Evolutionary conservation across 2,888 invertebrate genomes (phyloP).

Genomic region (Drosophila nr. perissopoda): DNA sequence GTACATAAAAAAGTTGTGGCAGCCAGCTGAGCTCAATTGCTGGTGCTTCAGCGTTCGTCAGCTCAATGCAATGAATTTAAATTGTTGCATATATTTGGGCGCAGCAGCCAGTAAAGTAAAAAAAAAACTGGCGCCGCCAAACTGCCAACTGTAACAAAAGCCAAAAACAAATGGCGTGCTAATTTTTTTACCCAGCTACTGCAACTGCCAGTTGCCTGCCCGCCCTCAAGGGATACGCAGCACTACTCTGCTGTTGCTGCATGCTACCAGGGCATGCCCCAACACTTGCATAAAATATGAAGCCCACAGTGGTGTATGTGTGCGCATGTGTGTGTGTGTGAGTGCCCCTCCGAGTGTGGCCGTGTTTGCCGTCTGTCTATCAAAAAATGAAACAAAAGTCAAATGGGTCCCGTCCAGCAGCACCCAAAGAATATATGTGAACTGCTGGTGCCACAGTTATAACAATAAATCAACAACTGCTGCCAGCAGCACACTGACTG

Average conservation of each 20-base stretch:
- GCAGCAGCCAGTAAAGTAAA: slow-evolving; percentile 38
- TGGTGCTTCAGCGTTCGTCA: slow-evolving; percentile 52
- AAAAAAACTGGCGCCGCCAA: slow-evolving; percentile 11
- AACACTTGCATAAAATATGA: slow-evolving; percentile 76
- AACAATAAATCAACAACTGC: slow-evolving; percentile 78
- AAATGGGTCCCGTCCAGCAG: slow-evolving; percentile 51
- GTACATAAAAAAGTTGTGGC: slow-evolving; percentile 5
- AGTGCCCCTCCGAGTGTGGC: slow-evolving; percentile 39
- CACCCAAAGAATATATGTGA: slow-evolving; percentile 48
- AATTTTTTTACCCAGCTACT: slow-evolving; percentile 62
- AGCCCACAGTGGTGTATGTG: slow-evolving; percentile 32
- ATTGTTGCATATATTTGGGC: slow-evolving; percentile 75
- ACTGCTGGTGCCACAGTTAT: slow-evolving; percentile 66
- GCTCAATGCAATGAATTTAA: slow-evolving; percentile 78
- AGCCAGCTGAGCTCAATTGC: slow-evolving; percentile 33
- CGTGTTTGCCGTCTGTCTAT: slow-evolving; percentile 74
- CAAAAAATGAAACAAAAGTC: slow-evolving; percentile 77
- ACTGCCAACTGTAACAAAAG: slow-evolving; percentile 61
- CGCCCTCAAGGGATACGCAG: slow-evolving; percentile 26
- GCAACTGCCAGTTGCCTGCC: slow-evolving; percentile 18
- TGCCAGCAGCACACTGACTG: slow-evolving; percentile 63
- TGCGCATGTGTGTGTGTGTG: slow-evolving; percentile 20
- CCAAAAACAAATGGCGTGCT: slow-evolving; percentile 73
- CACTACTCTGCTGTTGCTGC: slow-evolving; percentile 13
- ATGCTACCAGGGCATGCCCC: slow-evolving; percentile 24